Evolutionary conservation across 1,140 invertebrate genomes (phyloP).

Genomic region (Heliconius melpomene): DNA sequence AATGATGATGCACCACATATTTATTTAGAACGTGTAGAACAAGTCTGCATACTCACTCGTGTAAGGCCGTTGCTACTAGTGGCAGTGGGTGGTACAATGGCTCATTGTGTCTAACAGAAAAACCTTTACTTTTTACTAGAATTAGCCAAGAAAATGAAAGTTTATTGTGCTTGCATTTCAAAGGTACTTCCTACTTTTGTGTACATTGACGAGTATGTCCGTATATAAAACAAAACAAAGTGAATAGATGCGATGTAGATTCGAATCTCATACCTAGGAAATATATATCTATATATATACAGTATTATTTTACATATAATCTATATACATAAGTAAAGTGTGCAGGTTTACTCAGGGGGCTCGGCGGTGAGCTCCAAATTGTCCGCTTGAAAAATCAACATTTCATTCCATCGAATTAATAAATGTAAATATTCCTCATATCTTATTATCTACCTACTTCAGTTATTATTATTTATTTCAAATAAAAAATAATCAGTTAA

Average conservation of each 20-base stretch:
- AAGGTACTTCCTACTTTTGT: constrained; percentile 8
- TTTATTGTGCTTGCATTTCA: constrained; percentile 1
- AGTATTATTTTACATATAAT: too few species aligned
- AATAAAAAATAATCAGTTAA: not conserved
- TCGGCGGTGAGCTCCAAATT: too few species aligned
- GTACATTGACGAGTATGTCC: not conserved
- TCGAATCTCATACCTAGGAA: not conserved
- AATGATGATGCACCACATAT: too few species aligned
- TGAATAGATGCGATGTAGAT: not conserved
- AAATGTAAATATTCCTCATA: not conserved
- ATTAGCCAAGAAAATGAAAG: constrained; percentile 37
- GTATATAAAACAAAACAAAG: not conserved
- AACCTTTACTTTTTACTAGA: constrained; percentile 35
- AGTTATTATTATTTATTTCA: too few species aligned
- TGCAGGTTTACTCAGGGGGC: too few species aligned
- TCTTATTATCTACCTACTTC: not conserved
- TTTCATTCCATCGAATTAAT: too few species aligned
- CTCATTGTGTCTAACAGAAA: constrained; percentile 45
- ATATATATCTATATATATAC: too few species aligned
- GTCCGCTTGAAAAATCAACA: too few species aligned
- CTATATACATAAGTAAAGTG: too few species aligned
- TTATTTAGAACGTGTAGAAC: not conserved
- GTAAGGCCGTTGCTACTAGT: constrained; percentile 32
- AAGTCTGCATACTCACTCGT: not conserved
- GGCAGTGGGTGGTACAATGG: constrained; percentile 44